A percentile compares a stretch with the other conserved stretches of the same genome.
Conservation (phyloP, 23 tunicate species). For the Ciona savignyi region DNA sequence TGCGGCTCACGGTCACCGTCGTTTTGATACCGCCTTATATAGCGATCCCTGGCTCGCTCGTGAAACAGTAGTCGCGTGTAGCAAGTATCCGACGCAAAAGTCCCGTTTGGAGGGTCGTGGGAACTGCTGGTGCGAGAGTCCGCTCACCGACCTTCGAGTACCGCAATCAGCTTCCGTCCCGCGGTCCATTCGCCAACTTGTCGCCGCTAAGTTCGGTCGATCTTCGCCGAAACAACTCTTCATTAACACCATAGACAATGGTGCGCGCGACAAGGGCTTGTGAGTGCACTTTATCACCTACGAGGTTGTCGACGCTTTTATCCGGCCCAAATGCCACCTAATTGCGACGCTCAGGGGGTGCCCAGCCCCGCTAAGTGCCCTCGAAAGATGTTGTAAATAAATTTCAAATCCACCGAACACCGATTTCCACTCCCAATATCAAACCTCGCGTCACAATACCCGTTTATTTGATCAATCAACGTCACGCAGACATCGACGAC, state of each 20-base stretch:
- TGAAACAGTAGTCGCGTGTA: not conserved
- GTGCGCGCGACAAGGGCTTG: not conserved
- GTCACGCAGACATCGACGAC: constrained; percentile 70
- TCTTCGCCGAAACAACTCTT: not conserved
- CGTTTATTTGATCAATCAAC: not conserved
- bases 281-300: not conserved
- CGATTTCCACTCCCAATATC: no score
- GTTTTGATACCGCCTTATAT: no score
- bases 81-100: not conserved
- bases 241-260: not conserved
- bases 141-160: not conserved
- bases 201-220: not conserved
- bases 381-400: no score
- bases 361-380: not conserved
- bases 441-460: not conserved
- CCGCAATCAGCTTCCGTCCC: not conserved
- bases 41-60: no score
- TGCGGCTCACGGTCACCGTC: no score
- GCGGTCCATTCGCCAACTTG: not conserved
- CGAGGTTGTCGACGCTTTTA: no score
- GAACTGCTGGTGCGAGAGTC: no score
- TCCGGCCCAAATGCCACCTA: not conserved
- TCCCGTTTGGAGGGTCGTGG: no score
- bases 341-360: not conserved
- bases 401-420: no score